phyloP scores from a whole-genome alignment of 2,888 invertebrate species.

The Andrena bicolor region DNA sequence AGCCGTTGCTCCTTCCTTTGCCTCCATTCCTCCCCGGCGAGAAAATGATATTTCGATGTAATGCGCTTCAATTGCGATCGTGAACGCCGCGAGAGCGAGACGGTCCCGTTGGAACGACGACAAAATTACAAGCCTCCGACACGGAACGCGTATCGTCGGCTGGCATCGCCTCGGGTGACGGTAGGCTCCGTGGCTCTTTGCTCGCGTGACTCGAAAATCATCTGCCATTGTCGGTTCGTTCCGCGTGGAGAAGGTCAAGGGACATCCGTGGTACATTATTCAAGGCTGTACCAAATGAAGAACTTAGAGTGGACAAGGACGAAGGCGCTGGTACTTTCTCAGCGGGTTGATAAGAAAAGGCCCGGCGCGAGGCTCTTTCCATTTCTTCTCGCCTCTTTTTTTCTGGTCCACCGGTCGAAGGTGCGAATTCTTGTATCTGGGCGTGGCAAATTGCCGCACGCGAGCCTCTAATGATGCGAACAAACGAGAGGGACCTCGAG shows the following conservation, averaged over 20 bases:
- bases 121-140: slow-evolving; percentile 31
- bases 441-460: slow-evolving; percentile 83
- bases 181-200: slow-evolving; percentile 15
- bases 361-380: slow-evolving; percentile 19
- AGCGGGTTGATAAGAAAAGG: slow-evolving; percentile 67
- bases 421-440: slow-evolving; percentile 81
- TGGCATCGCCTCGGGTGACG: slow-evolving; percentile 11
- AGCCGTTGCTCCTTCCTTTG: slow-evolving; percentile 26
- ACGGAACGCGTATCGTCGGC: slow-evolving; percentile 9
- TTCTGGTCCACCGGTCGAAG: slow-evolving; percentile 69
- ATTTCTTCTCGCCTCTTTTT: slow-evolving; percentile 47
- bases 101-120: slow-evolving; percentile 8
- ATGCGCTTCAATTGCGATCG: slow-evolving; percentile 26
- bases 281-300: slow-evolving; percentile 50
- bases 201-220: slow-evolving; percentile 71
- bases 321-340: slow-evolving; percentile 38
- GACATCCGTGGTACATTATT: slow-evolving; percentile 59
- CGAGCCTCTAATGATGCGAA: slow-evolving; percentile 82
- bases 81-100: neutral
- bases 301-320: slow-evolving; percentile 27
- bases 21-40: neutral
- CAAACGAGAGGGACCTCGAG: slow-evolving; percentile 76
- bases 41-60: slow-evolving; percentile 25
- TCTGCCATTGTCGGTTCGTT: slow-evolving; percentile 50
- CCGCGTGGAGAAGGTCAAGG: slow-evolving; percentile 51